These are phyloP conservation scores for Drosophila truncata DNA, from an alignment of 1,140 invertebrate species.

Conservation along the genomic window DNA sequence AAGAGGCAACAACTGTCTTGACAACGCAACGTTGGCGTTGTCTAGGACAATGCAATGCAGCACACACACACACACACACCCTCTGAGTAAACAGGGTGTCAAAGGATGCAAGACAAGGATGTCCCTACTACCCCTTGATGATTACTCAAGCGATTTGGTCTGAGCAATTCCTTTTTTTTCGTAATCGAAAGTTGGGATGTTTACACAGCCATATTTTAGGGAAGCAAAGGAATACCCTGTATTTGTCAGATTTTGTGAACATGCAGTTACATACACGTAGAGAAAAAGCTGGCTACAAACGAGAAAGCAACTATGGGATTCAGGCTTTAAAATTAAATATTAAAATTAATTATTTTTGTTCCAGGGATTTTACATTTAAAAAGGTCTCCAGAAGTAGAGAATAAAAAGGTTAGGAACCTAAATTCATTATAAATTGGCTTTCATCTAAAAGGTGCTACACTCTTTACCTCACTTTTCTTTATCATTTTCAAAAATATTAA, in stretches of 20 bases:
- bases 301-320: too few relatives aligned
- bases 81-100: constrained; percentile 28
- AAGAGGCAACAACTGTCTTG: constrained; percentile 62
- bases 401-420: too few relatives aligned
- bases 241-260: constrained; percentile 1
- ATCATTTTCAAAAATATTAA: too few relatives aligned
- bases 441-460: too few relatives aligned
- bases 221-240: constrained; percentile 13
- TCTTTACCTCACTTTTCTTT: too few relatives aligned
- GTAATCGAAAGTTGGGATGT: background rate
- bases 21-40: constrained; percentile 53
- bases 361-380: too few relatives aligned
- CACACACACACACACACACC: background rate
- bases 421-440: too few relatives aligned
- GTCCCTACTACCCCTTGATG: background rate
- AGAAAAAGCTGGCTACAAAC: too few relatives aligned
- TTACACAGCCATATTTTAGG: background rate
- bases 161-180: background rate
- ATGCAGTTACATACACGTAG: constrained; percentile 4
- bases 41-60: constrained; percentile 48
- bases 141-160: constrained; percentile 6
- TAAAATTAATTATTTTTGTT: too few relatives aligned
- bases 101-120: background rate
- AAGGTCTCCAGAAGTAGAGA: too few relatives aligned
- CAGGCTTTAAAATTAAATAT: too few relatives aligned